Evolutionary conservation across 1,140 invertebrate genomes (phyloP).

Genomic region (Asbolus verrucosus): DNA sequence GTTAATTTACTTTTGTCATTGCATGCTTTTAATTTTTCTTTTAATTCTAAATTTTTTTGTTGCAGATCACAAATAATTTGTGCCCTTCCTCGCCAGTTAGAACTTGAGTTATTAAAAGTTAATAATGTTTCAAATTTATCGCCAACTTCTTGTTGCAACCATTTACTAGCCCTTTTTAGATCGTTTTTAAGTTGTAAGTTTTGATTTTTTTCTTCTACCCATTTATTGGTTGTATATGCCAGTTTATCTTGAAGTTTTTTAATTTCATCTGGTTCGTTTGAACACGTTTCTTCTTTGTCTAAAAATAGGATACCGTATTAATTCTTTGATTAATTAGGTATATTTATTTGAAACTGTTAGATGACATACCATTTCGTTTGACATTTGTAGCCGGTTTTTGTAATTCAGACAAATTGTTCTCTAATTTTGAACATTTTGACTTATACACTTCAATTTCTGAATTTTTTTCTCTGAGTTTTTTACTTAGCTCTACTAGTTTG

Average conservation of each 20-base stretch:
- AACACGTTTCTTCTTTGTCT: background rate
- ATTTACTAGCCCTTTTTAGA: conserved; percentile 72
- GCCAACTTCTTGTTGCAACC: conserved; percentile 76
- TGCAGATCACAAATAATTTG: conserved; percentile 77
- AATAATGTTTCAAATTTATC: conserved; percentile 64
- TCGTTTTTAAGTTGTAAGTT: conserved; percentile 74
- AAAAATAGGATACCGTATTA: too few relatives aligned
- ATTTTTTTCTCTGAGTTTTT: conserved; percentile 65
- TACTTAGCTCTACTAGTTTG: conserved; percentile 67
- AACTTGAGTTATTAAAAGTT: conserved; percentile 43
- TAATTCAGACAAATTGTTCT: conserved; percentile 57
- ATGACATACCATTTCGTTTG: background rate
- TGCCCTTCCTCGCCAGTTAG: conserved; percentile 77
- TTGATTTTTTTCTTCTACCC: conserved; percentile 75
- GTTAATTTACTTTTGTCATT: conserved; percentile 45
- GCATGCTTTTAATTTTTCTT: conserved; percentile 67
- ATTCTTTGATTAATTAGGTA: too few relatives aligned
- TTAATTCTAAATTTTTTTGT: conserved; percentile 73
- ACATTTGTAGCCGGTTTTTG: conserved; percentile 46
- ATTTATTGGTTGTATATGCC: conserved; percentile 70
- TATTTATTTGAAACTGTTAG: too few relatives aligned
- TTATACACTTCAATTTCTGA: conserved; percentile 65
- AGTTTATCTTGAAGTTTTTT: conserved; percentile 75
- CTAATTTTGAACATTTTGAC: conserved; percentile 63
- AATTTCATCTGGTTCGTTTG: conserved; percentile 59